Evolutionary conservation across 2,888 invertebrate species (phyloP).

Genomic region (Eustalomyia histrio): DNA sequence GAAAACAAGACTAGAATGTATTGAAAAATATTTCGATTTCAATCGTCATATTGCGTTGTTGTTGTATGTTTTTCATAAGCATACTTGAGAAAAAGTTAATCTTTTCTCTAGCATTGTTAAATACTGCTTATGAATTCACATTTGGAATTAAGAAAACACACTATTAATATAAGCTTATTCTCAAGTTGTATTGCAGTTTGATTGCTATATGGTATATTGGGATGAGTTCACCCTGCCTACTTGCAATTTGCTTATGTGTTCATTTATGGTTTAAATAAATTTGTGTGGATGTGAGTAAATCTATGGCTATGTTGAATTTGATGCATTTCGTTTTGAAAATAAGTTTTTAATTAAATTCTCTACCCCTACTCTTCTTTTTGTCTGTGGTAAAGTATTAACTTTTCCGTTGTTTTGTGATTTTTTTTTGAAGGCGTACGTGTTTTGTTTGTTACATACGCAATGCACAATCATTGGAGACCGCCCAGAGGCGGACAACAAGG

Average conservation of each 20-base stretch:
- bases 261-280: neutral
- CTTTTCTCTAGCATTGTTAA: too few relatives aligned
- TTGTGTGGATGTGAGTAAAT: neutral
- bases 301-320: conserved; percentile 9
- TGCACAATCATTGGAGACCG: conserved; percentile 66
- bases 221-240: conserved; percentile 3
- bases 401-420: conserved; percentile 55
- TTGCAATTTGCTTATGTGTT: conserved; percentile 10
- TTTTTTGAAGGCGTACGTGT: conserved; percentile 28
- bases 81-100: too few relatives aligned
- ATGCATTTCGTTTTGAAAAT: conserved; percentile 26
- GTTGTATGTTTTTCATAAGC: too few relatives aligned
- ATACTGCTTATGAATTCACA: too few relatives aligned
- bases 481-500: conserved; percentile 12
- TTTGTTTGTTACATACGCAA: conserved; percentile 66
- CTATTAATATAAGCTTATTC: too few relatives aligned
- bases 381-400: conserved; percentile 2
- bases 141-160: too few relatives aligned
- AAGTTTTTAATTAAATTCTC: conserved; percentile 66
- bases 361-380: neutral
- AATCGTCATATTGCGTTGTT: too few relatives aligned
- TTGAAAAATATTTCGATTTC: too few relatives aligned
- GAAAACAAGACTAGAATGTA: too few relatives aligned
- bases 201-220: too few relatives aligned
- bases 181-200: too few relatives aligned